Percentiles rank a stretch among this genome's conserved stretches.
phyloP scores from a whole-genome alignment of 92 coral and sea anemone genomes.

The Parazoanthus darwini region DNA sequence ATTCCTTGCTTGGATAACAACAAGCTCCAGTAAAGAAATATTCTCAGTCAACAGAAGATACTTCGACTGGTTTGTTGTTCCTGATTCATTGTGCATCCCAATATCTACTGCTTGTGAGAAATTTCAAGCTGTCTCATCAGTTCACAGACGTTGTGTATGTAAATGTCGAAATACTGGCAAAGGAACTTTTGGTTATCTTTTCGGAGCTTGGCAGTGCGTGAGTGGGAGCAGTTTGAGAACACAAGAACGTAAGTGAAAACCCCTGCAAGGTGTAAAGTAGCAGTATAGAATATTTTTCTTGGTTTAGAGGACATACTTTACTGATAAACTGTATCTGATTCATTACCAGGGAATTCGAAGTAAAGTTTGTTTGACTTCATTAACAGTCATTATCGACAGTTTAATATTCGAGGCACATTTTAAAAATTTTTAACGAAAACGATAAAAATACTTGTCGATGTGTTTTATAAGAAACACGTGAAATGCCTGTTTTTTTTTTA shows the following conservation, averaged over 20 bases:
- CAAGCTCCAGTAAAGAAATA: not conserved
- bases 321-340: too few species aligned
- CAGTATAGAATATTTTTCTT: too few species aligned
- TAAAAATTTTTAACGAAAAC: too few species aligned
- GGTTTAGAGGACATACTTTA: too few species aligned
- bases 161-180: conserved; percentile 13
- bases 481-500: too few species aligned
- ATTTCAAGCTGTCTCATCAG: not conserved
- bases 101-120: not conserved
- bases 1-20: not conserved
- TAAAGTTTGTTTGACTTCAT: too few species aligned
- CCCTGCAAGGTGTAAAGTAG: too few species aligned
- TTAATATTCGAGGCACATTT: too few species aligned
- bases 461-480: too few species aligned
- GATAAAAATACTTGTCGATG: too few species aligned
- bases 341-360: too few species aligned
- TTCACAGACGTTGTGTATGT: not conserved
- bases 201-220: conserved; percentile 12
- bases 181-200: conserved; percentile 1
- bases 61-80: not conserved
- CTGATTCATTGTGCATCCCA: not conserved
- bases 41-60: not conserved
- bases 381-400: too few species aligned
- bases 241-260: not conserved
- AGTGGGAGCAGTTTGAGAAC: not conserved